Evolutionary conservation across 2,888 invertebrate genomes (phyloP), one percentile per base, ranked within the genome.

Genomic region (Amiota mariae): DNA sequence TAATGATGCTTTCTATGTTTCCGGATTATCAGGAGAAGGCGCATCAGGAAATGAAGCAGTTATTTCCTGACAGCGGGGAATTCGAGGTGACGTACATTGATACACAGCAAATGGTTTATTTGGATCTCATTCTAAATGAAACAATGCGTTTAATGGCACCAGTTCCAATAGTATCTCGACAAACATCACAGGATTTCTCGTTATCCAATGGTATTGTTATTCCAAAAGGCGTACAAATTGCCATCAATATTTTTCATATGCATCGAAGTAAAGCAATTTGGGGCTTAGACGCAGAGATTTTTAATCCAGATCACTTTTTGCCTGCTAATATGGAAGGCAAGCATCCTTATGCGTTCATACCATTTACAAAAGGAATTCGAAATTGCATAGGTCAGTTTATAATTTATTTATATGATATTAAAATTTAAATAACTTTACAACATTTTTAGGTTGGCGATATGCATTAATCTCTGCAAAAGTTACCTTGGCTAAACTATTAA

Each of bases 281-380:
- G 90, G 90, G 90, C 1, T 74, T 78, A 0, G 82, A 88, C n/a
- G 88, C 90, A 8, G 81, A 85, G 46, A 78, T 75, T 8, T 90
- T 90, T 46, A 87, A 90, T 82, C 90, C 90, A 0, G 88, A 90
- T 9, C 82, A 90, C 64, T 90, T 90, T 72, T 73, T 90, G 47
- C 88, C 90, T 0, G 81, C 85, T 8, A 85, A 88, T 74, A 77
- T 87, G 64, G 81, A 79, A n/a, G 83, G 76, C 13, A 87, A 87
- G 13, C 90, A 90, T 79, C 83, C 90, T 0, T 89, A 87, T 64
- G 85, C 88, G 0, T 90, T 80, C 74, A 87, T 89, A 74, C 90
- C 90, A 2, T 90, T 90, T 48, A 87, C 88, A n/a, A 89, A 88
- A 72, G 90, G 90, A 1, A 79, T 87, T 13, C 78, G 90, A 11